Evolutionary conservation across 2,797 vertebrate genomes (phyloP), one percentile per base, ranked within the genome.

Genomic region (Poecilia gillii): DNA sequence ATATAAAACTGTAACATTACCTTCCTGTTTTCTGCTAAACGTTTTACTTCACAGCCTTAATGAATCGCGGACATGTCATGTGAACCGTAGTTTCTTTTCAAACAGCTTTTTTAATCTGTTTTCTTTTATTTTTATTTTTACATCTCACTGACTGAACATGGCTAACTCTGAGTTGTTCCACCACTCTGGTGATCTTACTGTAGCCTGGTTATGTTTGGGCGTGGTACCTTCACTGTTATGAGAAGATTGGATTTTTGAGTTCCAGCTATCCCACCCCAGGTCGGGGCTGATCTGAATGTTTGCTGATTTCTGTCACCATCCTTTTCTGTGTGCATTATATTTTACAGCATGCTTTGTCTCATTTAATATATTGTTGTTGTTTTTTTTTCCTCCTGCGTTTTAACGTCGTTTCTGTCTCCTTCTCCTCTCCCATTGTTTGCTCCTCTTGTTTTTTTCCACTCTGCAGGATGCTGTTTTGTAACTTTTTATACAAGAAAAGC

Each of bases 401-500:
- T 85, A 90, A 87, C 86, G 78, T 80, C 18, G 72, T 84, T 84
- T 81, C 81, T 85, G 64, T 88, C 73, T 90, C 72, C 23, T 76
- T 70, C 73, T 66, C 76, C 49, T 76, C 55, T 5, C 83, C 83
- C 33, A 71, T 87, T 86, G 74, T 88, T 84, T 91, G 77, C 84
- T 57, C 80, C 76, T 75, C 8, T 87, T 83, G 82, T 71, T 47
- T 51, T 80, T 49, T 89, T 49, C 88, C 76, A 55, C 66, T 92
- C 90, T 93, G 88, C 97, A 99, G 98, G 98, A 96, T 99, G 98
- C 98, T 99, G 98, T 98, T 99, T 99, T 97, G 97, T 99, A 97
- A 99, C 98, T 92, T 99, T 98, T 99, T 99, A 99, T 97, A 99
- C 98, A 94, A 97, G 97, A 96, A 99, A 99, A 97, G 97, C 98